Base-by-base conservation (phyloP, 2,888 invertebrate species). In the Dione juno region DNA sequence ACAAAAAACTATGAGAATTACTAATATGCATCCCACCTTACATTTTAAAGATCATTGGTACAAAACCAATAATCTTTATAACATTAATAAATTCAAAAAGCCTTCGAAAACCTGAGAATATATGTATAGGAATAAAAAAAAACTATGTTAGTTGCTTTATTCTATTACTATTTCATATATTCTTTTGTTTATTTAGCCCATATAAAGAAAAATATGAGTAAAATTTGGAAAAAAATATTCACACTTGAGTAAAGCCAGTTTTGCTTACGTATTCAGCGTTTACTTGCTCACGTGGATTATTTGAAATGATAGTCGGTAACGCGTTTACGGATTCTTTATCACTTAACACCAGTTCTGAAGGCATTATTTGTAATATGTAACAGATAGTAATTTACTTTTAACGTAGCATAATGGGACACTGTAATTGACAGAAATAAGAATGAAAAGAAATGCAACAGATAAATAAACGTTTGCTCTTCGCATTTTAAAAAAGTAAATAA, bases 291-390 rank as follows among this genome's bases (percentile, higher is more conserved):
- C 83, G 80, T 65, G 77, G 77, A 74, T 88, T 88, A 68, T 71
- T 79, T 67, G 74, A 76, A 73, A 88, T 79, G 13, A 80, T n/a
- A 11, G 83, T 82, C 11, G 88, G 87, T 35, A 87, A 76, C 19
- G 73, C 54, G 68, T 63, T 75, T 40, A 72, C 54, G 66, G 73
- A 72, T 58, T 78, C 77, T 28, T 75, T 72, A 16, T 73, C 75
- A 16, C 48, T 68, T 53, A 65, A 41, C 37, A 76, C 74, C 52
- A 59, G 61, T 53, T 52, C 65, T 5, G 78, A 76, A n/a, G 53
- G 71, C 79, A 79, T 80, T 66, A 57, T 73, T 40, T 64, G 57
- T 37, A 16, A 19, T 16, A 19, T 21, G 1, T 28, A 43, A 59
- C 5, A 59, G 6, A 37, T 16, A 21, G 13, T 9, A 8, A 57